Percentiles rank a stretch among this genome's conserved stretches.
phyloP scores from a whole-genome alignment of 2,113 vertebrate species.

The Hippocampus mohnikei region DNA sequence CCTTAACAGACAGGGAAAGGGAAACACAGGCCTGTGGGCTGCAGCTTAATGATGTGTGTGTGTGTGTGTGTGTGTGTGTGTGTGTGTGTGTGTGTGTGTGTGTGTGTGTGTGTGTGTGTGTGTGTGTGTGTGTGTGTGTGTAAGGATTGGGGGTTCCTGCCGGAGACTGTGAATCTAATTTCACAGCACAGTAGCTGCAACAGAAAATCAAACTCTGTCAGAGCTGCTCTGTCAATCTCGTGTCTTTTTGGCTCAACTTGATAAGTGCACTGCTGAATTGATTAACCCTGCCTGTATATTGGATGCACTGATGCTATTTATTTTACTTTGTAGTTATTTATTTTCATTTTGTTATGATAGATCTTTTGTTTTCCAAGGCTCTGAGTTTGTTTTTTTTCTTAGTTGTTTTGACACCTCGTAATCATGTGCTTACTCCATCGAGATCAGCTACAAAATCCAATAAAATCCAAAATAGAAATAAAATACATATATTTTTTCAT shows the following conservation, averaged over 20 bases:
- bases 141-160: constrained; percentile 37
- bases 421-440: background rate
- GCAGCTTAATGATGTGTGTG: constrained; percentile 60
- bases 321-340: constrained; percentile 2
- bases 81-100: constrained; percentile 17
- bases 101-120: background rate
- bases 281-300: constrained; percentile 61
- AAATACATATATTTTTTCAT: background rate
- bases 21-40: constrained; percentile 60
- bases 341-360: constrained; percentile 16
- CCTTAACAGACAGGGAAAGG: constrained; percentile 52
- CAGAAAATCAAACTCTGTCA: constrained; percentile 74
- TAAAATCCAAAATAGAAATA: background rate
- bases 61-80: background rate
- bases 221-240: constrained; percentile 71
- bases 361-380: constrained; percentile 4
- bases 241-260: constrained; percentile 65
- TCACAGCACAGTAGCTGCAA: constrained; percentile 73
- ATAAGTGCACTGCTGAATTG: constrained; percentile 71
- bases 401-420: constrained; percentile 7
- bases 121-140: background rate
- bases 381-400: background rate
- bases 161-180: constrained; percentile 74
- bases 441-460: background rate
- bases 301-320: constrained; percentile 51